These are phyloP conservation scores for Eospalax fontanierii DNA, from an alignment of 2,797 vertebrate species.

Conservation along the genomic window DNA sequence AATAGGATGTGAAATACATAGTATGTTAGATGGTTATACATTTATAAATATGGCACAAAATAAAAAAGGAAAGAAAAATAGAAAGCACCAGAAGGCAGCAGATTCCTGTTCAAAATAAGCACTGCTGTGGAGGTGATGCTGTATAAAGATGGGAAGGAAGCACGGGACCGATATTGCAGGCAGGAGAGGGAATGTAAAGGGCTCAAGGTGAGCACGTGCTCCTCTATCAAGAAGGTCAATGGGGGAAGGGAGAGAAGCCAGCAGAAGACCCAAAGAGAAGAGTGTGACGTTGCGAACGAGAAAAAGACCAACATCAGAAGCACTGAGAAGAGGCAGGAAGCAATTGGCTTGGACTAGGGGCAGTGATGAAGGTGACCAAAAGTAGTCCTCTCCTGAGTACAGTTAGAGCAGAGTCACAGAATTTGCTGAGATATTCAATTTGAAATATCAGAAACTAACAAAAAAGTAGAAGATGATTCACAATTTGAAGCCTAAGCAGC, in stretches of 20 bases:
- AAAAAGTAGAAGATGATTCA: background rate
- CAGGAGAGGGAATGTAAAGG: background rate
- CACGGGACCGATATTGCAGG: background rate
- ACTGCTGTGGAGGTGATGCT: slow-evolving; percentile 28
- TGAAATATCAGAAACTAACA: background rate
- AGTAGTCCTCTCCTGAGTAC: background rate
- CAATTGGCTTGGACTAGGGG: background rate
- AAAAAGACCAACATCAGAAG: background rate
- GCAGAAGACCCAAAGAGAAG: background rate
- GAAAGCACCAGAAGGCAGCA: slow-evolving; percentile 77
- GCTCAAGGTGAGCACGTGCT: background rate
- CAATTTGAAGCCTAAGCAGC: background rate
- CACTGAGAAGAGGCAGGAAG: background rate
- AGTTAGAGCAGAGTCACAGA: background rate
- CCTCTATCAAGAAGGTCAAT: background rate
- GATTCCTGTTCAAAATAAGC: slow-evolving; percentile 64
- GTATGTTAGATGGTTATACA: slow-evolving; percentile 58
- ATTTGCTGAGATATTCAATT: background rate
- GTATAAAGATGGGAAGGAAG: slow-evolving; percentile 20
- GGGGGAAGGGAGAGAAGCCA: background rate
- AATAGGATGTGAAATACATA: slow-evolving; percentile 53
- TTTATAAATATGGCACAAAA: slow-evolving; percentile 69
- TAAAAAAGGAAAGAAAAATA: slow-evolving; percentile 71
- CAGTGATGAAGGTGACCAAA: no score
- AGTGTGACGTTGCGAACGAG: background rate